Percentiles rank a stretch among this genome's conserved stretches.
Evolutionary conservation across 2,888 invertebrate genomes (phyloP).

Genomic region (Lasioglossum zephyrum): DNA sequence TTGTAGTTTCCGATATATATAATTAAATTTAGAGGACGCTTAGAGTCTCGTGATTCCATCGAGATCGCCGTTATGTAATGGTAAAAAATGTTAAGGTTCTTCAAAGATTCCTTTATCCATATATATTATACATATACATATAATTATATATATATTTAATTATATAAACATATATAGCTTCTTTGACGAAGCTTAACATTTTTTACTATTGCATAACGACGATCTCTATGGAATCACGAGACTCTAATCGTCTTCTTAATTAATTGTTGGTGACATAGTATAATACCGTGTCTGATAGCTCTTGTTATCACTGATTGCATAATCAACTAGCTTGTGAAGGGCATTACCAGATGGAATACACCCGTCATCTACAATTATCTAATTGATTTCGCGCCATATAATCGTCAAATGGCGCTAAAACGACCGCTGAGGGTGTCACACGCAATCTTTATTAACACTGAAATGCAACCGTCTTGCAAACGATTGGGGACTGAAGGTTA

Average conservation of each 20-base stretch:
- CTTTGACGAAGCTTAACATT: background rate
- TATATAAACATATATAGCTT: no score
- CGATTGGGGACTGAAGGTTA: background rate
- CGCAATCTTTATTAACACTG: slow-evolving; percentile 46
- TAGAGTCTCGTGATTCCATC: no score
- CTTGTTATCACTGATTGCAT: slow-evolving; percentile 63
- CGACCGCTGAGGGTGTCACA: slow-evolving; percentile 33
- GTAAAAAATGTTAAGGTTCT: no score
- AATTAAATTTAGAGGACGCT: no score
- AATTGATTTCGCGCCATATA: slow-evolving; percentile 65
- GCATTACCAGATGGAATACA: slow-evolving; percentile 50
- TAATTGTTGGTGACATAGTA: slow-evolving; percentile 48
- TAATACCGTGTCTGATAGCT: slow-evolving; percentile 31
- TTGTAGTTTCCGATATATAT: no score
- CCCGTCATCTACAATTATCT: slow-evolving; percentile 56
- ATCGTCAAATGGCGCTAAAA: slow-evolving; percentile 66
- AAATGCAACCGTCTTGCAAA: slow-evolving; percentile 22
- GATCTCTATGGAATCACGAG: slow-evolving; percentile 38
- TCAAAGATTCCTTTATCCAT: no score
- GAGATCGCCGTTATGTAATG: no score
- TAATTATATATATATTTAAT: no score
- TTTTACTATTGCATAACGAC: background rate
- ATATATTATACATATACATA: no score
- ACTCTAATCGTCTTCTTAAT: slow-evolving; percentile 28
- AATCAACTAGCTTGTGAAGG: slow-evolving; percentile 60